phyloP scores from a whole-genome alignment of 2,888 invertebrate genomes.

The Trachelus troglodyta region DNA sequence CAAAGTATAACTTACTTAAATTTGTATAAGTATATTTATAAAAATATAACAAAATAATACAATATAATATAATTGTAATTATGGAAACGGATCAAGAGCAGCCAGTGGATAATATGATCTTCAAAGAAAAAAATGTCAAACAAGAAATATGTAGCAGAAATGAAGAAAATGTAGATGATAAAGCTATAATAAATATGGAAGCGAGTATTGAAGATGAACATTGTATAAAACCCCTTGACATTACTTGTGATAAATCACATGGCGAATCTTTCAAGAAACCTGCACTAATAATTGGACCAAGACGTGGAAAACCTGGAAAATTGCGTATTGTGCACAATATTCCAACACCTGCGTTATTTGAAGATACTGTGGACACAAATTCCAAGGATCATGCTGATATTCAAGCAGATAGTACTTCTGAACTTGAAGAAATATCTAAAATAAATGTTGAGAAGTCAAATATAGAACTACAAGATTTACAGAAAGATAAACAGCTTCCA shows the following conservation, averaged over 20 bases:
- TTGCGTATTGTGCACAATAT: constrained; percentile 15
- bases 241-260: not conserved
- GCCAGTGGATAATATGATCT: not conserved
- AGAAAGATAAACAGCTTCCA: constrained; percentile 63
- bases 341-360: not conserved
- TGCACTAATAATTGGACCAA: constrained; percentile 43
- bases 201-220: not conserved
- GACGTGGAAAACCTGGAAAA: constrained; percentile 42
- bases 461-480: not conserved
- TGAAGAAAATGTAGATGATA: not conserved
- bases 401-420: not conserved
- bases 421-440: not conserved
- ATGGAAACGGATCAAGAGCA: not conserved
- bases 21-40: not conserved
- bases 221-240: not conserved
- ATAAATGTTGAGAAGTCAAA: not conserved
- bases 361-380: constrained; percentile 15
- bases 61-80: not conserved
- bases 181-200: not conserved
- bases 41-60: not conserved
- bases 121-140: not conserved
- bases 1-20: not conserved
- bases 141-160: not conserved
- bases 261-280: constrained; percentile 48
- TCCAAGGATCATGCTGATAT: not conserved